phyloP scores from a whole-genome alignment of 2,888 invertebrate species.

The Isotomurus palustris region DNA sequence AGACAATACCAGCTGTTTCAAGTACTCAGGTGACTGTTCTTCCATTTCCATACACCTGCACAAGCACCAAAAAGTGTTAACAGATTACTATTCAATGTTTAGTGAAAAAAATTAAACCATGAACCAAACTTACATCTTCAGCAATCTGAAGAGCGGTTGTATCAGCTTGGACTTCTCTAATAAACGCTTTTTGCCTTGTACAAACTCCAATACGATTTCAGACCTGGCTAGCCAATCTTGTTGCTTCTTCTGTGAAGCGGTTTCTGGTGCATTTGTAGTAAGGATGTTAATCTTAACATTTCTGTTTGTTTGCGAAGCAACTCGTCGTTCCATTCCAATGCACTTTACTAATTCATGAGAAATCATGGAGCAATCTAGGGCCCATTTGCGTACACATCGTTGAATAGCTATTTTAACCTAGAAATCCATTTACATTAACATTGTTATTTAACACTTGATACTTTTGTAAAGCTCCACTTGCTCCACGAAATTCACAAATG shows the following conservation, averaged over 20 bases:
- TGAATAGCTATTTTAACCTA: conserved; percentile 44
- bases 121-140: conserved; percentile 57
- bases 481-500: background rate
- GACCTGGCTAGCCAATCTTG: conserved; percentile 71
- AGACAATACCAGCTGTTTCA: conserved; percentile 78
- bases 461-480: background rate
- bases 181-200: conserved; percentile 80
- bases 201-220: conserved; percentile 71
- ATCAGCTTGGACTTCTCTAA: conserved; percentile 62
- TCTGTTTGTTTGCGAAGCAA: background rate
- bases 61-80: background rate
- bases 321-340: conserved; percentile 30
- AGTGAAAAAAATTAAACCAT: background rate
- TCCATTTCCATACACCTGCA: conserved; percentile 68
- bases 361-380: conserved; percentile 60
- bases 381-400: conserved; percentile 45
- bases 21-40: conserved; percentile 78
- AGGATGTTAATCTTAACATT: background rate
- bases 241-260: background rate
- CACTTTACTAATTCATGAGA: conserved; percentile 40
- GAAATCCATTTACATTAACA: conserved; percentile 6
- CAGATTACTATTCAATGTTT: conserved; percentile 7
- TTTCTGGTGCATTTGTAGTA: background rate
- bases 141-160: conserved; percentile 69
- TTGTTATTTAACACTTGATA: background rate